Percentiles rank a stretch among this genome's conserved stretches.
These are phyloP conservation scores for Macropus fuliginosus DNA, from an alignment of 2,797 vertebrate genomes.

Conservation along the genomic window DNA sequence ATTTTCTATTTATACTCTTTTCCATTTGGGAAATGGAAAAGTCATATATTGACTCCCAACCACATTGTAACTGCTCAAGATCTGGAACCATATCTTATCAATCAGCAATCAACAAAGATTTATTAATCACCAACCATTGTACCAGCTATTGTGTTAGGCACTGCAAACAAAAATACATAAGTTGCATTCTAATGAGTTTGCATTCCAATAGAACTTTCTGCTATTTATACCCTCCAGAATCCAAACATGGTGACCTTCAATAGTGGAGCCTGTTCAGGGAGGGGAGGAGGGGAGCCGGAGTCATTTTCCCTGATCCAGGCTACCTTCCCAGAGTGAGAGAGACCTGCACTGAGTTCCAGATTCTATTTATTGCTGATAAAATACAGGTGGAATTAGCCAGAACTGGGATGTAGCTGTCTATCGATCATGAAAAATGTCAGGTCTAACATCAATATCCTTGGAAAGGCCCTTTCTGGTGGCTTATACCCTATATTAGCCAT, in stretches of 20 bases:
- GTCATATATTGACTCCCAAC: neutral
- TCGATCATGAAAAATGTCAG: slow-evolving; percentile 93
- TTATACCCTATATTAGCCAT: slow-evolving; percentile 94
- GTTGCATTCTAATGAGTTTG: neutral
- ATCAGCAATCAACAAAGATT: neutral
- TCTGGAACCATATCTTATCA: neutral
- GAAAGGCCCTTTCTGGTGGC: slow-evolving; percentile 97
- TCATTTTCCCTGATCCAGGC: neutral
- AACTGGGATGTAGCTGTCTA: slow-evolving; percentile 93
- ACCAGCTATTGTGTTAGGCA: neutral
- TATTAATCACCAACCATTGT: neutral
- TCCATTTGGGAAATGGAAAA: neutral
- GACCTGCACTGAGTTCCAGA: slow-evolving; percentile 84
- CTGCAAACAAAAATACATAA: neutral
- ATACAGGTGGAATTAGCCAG: slow-evolving; percentile 95
- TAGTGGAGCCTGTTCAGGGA: neutral
- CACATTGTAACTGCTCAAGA: neutral
- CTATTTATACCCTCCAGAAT: neutral
- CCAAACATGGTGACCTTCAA: neutral
- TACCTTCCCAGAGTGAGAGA: neutral
- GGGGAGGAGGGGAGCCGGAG: neutral
- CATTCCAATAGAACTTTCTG: neutral
- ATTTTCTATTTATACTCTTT: neutral
- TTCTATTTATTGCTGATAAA: slow-evolving; percentile 97
- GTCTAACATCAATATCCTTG: slow-evolving; percentile 93